Evolutionary conservation across 2,113 vertebrate species (phyloP), one percentile per base, ranked within the genome.

Genomic region (Chionis minor): DNA sequence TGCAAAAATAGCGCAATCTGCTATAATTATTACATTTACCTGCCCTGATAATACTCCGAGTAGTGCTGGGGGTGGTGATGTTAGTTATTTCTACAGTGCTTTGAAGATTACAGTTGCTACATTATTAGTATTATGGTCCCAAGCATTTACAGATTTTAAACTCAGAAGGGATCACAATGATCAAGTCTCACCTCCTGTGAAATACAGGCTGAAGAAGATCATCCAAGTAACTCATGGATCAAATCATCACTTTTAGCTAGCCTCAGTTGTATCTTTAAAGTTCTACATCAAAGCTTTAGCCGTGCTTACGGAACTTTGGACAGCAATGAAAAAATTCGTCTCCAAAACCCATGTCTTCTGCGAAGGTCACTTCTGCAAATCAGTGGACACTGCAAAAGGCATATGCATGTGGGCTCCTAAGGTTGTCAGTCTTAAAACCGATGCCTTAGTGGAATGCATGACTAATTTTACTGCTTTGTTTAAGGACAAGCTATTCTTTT

Each of bases 401-500:
- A 62, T n/a, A 61, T 19, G 49, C 10, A 72, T 77, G 54, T 12
- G 49, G 42, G 18, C n/a, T 92, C 23, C 55, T 88, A 49, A 66
- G 19, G 44, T 30, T 56, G 11, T 73, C 47, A 71, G 52, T 61
- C n/a, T 70, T 82, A 88, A 83, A 94, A 58, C 23, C 4, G 4
- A 92, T 88, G 90, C 30, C 18, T 84, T 54, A 59, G 40, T 63
- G 81, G 91, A 91, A 94, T 58, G 38, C 70, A 81, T 78, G 88
- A 79, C 73, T 79, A 65, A 91, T 86, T 84, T 66, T 71, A 7
- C 24, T 75, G 40, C 35, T 92, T 94, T 95, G 47, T 92, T 92
- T 91, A 73, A 91, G 56, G 71, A 59, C 47, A 95, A 82, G 40
- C 42, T 93, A 78, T 79, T 92, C n/a, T 92, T 67, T 62, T 62